phyloP scores from a whole-genome alignment of 2,797 vertebrate species.

The Spea hammondii region DNA sequence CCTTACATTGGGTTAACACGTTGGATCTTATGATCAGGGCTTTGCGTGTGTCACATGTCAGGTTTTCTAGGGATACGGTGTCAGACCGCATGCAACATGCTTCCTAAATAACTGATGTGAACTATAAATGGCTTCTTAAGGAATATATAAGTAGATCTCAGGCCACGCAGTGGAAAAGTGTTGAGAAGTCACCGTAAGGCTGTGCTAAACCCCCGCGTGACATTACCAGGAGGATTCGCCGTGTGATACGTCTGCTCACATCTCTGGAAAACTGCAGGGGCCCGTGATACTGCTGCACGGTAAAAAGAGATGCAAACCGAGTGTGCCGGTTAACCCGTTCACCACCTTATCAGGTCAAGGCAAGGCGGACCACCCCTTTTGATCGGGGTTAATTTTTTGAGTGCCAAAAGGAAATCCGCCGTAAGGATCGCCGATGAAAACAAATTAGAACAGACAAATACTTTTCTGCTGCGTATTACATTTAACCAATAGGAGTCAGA shows the following conservation, averaged over 20 bases:
- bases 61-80: not conserved
- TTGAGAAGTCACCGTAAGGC: not conserved
- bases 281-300: slow-evolving; percentile 2
- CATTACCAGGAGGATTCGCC: slow-evolving; percentile 28
- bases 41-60: not conserved
- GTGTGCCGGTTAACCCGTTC: slow-evolving; percentile 23
- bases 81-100: not conserved
- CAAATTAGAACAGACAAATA: no score
- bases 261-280: slow-evolving; percentile 11
- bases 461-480: no score
- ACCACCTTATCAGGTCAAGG: no score
- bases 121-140: slow-evolving; percentile 28
- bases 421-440: no score
- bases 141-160: not conserved
- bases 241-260: not conserved
- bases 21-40: not conserved
- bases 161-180: slow-evolving; percentile 16
- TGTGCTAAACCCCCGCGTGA: slow-evolving; percentile 8
- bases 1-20: no score
- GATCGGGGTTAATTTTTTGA: no score
- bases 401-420: no score
- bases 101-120: slow-evolving; percentile 23
- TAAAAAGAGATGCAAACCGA: no score
- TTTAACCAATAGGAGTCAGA: no score
- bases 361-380: no score